Evolutionary conservation across 2,797 vertebrate genomes (phyloP), one percentile per base, ranked within the genome.

Genomic region (Pempheris klunzingeri): DNA sequence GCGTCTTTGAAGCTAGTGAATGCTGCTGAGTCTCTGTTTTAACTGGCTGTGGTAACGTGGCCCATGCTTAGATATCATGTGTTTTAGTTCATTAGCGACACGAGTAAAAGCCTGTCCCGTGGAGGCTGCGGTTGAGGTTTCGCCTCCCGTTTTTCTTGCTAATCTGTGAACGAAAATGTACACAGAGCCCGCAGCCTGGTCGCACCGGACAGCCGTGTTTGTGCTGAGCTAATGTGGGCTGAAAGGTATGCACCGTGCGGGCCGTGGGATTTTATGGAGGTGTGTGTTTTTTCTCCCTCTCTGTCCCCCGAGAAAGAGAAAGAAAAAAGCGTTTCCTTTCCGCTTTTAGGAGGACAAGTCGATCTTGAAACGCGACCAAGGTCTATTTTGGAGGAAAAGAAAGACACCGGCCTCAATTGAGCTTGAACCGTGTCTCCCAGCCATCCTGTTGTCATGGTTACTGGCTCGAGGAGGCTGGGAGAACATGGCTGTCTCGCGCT

Each of bases 381-480:
- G 87, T 94, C 88, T 94, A 81, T 94, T 95, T 93, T 82, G 78
- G 87, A 92, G 89, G 79, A 88, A 88, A 89, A 92, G 72, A 91
- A 95, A 96, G 95, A 96, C 94, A 94, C 96, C 95, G 95, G 90
- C 94, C 91, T 95, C 94, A 93, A 91, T 95, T 93, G 92, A 59
- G 94, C 90, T 89, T 88, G 90, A 95, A 93, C 95, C 94, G 93
- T 94, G 96, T 97, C 97, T 97, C 96, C 94, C 93, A 97, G 96
- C 97, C 97, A 96, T 96, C 94, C 89, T 95, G 98, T 99, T 98
- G 98, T 98, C 97, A 99, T 99, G 97, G 98, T 97, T 97, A 98
- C 97, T 94, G 95, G 94, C 94, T 94, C 41, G 83, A 94, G 94
- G 97, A 98, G 97, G 96, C 95, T 96, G 94, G 94, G 95, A 94